These are phyloP conservation scores for Aphidius ervi DNA, from an alignment of 1,140 invertebrate genomes.

Conservation along the genomic window DNA sequence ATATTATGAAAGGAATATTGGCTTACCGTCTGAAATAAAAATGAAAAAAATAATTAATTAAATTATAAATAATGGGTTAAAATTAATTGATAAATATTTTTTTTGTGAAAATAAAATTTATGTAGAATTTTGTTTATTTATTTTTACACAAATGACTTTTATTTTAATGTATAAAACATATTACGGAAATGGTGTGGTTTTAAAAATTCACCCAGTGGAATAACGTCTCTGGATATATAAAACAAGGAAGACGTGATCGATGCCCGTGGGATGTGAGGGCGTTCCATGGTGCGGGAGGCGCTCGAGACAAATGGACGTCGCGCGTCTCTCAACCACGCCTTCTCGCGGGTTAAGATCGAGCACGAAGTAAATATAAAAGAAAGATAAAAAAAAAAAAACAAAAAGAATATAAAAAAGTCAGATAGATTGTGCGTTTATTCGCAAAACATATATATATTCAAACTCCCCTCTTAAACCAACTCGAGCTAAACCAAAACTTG, in stretches of 20 bases:
- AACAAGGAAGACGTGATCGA: constrained; percentile 53
- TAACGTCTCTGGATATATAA: constrained; percentile 27
- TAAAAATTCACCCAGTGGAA: constrained; percentile 15
- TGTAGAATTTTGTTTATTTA: constrained; percentile 3
- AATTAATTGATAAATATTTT: neutral
- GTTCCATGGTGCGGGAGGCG: constrained; percentile 54
- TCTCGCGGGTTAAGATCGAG: constrained; percentile 37
- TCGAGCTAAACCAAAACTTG: no score
- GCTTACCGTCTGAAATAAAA: constrained; percentile 48
- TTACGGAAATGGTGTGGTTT: constrained; percentile 30
- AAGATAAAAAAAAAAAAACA: constrained; percentile 14
- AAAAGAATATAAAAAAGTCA: constrained; percentile 21
- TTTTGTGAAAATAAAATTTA: neutral
- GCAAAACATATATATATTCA: neutral
- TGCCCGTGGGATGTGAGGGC: constrained; percentile 54
- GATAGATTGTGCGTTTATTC: constrained; percentile 9
- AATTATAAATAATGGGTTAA: neutral
- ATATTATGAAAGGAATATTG: neutral
- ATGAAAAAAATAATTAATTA: constrained; percentile 15
- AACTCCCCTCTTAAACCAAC: no score
- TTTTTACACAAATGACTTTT: no score
- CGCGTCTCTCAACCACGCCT: constrained; percentile 54
- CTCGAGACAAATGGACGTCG: constrained; percentile 56
- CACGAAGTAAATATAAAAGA: neutral
- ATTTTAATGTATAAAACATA: constrained; percentile 23